These are phyloP conservation scores for Oreotragus oreotragus DNA, from an alignment of 2,113 vertebrate genomes.

Conservation along the genomic window DNA sequence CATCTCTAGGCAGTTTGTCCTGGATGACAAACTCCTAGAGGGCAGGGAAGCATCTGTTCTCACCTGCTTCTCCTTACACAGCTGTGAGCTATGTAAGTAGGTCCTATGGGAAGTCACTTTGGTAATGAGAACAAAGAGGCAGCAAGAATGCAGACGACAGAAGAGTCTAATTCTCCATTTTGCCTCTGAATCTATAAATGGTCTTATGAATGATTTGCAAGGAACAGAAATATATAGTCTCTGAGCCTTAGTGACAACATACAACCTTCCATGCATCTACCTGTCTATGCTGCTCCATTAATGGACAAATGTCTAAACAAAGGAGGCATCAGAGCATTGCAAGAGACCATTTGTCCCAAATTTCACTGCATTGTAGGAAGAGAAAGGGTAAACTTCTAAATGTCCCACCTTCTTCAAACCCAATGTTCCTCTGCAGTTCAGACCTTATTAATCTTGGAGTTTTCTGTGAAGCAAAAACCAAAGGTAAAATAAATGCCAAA, in stretches of 20 bases:
- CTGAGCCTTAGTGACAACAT: neutral
- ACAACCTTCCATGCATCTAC: neutral
- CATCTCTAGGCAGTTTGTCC: neutral
- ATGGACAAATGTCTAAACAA: neutral
- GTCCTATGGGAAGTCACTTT: neutral
- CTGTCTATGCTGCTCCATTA: neutral
- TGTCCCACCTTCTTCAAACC: neutral
- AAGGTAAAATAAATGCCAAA: constrained; percentile 11
- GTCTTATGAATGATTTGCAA: neutral
- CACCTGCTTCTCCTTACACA: neutral
- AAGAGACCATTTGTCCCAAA: neutral
- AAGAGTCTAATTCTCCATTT: neutral
- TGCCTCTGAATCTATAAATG: neutral
- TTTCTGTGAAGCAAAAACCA: neutral
- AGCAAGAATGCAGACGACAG: neutral
- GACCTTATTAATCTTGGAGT: neutral
- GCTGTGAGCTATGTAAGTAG: neutral
- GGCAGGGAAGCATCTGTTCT: neutral
- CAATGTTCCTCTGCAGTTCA: neutral
- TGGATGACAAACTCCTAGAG: neutral
- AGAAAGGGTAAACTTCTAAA: neutral
- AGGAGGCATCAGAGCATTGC: neutral
- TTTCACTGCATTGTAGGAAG: neutral
- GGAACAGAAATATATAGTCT: neutral
- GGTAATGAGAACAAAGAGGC: neutral